phyloP scores from a whole-genome alignment of 2,113 vertebrate genomes.

The Nipponia nippon region DNA sequence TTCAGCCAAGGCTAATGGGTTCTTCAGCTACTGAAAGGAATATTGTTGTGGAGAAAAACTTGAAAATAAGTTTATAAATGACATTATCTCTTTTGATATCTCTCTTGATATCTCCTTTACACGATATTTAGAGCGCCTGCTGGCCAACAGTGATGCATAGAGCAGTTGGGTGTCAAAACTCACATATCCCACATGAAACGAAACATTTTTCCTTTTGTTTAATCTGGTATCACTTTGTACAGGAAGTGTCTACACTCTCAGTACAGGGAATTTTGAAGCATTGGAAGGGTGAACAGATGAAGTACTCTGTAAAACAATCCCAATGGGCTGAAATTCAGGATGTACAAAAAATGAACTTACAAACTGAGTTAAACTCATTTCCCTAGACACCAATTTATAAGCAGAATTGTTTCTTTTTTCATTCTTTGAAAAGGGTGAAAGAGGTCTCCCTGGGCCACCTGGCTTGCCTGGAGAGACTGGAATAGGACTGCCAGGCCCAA shows the following conservation, averaged over 20 bases:
- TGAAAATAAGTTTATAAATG: neutral
- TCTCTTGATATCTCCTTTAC: neutral
- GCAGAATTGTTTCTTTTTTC: neutral
- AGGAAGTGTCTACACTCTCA: neutral
- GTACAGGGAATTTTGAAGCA: neutral
- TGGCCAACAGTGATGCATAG: neutral
- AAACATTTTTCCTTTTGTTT: neutral
- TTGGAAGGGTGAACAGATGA: neutral
- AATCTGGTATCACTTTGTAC: neutral
- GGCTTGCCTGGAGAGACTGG: constrained; percentile 88
- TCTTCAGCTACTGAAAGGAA: neutral
- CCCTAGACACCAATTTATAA: neutral
- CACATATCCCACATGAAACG: neutral
- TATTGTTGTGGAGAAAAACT: neutral
- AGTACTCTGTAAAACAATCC: neutral
- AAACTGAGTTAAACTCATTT: neutral
- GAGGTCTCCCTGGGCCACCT: constrained; percentile 77
- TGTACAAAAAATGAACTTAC: neutral
- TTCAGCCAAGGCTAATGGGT: neutral
- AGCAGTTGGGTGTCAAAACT: neutral
- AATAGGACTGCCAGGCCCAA: constrained; percentile 83
- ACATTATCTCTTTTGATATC: neutral
- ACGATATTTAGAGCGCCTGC: neutral
- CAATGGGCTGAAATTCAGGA: neutral
- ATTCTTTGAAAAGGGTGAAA: constrained; percentile 80